Conservation (phyloP, 1,140 invertebrate genomes). For the Mycetomoellerius zeteki region DNA sequence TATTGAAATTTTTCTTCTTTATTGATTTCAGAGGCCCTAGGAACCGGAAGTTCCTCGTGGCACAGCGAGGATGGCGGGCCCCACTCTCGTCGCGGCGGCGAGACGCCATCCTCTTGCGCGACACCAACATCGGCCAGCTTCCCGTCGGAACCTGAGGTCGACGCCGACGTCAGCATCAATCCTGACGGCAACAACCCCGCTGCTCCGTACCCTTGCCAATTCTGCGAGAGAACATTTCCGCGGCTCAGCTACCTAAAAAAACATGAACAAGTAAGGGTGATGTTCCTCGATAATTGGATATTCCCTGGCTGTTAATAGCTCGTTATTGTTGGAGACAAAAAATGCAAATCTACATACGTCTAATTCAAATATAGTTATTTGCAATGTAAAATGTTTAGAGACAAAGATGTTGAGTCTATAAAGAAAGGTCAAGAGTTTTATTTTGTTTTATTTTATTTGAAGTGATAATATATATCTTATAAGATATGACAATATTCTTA, state of each 20-base stretch:
- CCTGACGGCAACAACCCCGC: constrained; percentile 88
- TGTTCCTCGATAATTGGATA: neutral
- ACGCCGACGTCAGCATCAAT: constrained; percentile 83
- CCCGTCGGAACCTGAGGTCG: constrained; percentile 86
- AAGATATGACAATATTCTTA: too few relatives aligned
- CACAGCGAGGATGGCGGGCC: constrained; percentile 89
- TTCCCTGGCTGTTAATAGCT: neutral
- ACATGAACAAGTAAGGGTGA: constrained; percentile 94
- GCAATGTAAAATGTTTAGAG: neutral
- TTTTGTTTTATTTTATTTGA: neutral
- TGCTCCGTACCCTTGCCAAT: constrained; percentile 95
- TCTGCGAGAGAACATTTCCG: constrained; percentile 96
- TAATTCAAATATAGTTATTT: neutral
- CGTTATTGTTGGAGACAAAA: neutral
- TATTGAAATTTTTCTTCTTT: constrained; percentile 30
- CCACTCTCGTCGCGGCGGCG: constrained; percentile 88
- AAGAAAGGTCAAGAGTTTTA: neutral
- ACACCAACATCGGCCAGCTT: constrained; percentile 88
- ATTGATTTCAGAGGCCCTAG: constrained; percentile 88
- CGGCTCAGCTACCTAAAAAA: constrained; percentile 95
- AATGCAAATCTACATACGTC: neutral
- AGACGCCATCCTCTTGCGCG: constrained; percentile 88
- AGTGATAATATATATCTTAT: neutral
- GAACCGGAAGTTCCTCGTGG: constrained; percentile 88
- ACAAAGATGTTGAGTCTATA: neutral